phyloP scores from a whole-genome alignment of 2,888 invertebrate genomes.

The Thymelicus sylvestris region DNA sequence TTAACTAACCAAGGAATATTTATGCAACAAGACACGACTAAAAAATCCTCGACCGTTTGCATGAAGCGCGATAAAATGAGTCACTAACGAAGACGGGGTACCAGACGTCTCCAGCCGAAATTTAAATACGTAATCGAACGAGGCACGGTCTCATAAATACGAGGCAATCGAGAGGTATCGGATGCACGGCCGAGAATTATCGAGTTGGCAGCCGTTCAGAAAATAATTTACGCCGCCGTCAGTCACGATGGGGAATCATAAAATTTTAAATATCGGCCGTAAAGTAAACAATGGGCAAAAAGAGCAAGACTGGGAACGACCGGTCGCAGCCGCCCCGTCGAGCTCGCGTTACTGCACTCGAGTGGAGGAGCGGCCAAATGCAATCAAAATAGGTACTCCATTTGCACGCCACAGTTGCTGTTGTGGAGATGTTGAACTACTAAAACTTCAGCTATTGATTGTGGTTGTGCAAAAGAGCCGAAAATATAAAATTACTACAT shows the following conservation, averaged over 20 bases:
- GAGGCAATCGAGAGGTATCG: constrained; percentile 63
- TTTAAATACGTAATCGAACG: constrained; percentile 37
- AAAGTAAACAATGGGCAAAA: constrained; percentile 83
- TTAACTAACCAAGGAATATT: constrained; percentile 31
- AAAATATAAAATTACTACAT: no score
- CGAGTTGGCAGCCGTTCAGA: constrained; percentile 77
- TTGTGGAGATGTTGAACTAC: constrained; percentile 3
- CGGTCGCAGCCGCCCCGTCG: constrained; percentile 36
- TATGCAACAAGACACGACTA: constrained; percentile 41
- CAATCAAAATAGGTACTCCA: constrained; percentile 39
- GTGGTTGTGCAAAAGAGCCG: no score
- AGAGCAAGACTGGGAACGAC: constrained; percentile 64
- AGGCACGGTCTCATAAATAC: constrained; percentile 60
- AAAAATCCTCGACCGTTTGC: constrained; percentile 36
- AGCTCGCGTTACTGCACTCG: constrained; percentile 22
- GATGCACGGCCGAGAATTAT: constrained; percentile 63
- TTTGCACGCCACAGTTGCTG: constrained; percentile 26
- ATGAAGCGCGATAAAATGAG: constrained; percentile 30
- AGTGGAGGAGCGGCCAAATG: constrained; percentile 30
- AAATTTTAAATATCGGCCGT: constrained; percentile 74
- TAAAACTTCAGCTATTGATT: background rate
- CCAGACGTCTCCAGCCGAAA: constrained; percentile 36
- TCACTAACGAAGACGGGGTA: constrained; percentile 36
- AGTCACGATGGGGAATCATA: constrained; percentile 78
- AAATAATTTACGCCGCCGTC: constrained; percentile 72